These are phyloP conservation scores for Sialia sialis DNA, from an alignment of 2,113 vertebrate species.

Conservation along the genomic window DNA sequence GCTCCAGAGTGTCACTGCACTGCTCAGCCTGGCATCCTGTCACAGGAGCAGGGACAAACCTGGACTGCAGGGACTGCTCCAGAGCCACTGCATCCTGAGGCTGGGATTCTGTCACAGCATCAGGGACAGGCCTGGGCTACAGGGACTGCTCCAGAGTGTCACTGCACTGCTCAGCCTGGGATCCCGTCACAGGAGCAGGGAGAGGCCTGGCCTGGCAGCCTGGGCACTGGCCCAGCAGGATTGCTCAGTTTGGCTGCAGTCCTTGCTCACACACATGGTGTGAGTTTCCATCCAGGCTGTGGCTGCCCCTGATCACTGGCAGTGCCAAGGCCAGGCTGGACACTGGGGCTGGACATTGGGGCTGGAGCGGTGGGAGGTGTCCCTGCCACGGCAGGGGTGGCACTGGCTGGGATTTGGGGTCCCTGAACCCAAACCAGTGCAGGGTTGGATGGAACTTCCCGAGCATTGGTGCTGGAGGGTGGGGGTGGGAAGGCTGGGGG, in stretches of 20 bases:
- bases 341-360: accelerated
- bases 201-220: background rate
- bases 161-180: accelerated
- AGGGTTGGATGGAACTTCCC: accelerated
- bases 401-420: accelerated
- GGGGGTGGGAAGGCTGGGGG: background rate
- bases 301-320: background rate
- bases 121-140: background rate
- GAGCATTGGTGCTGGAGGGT: background rate
- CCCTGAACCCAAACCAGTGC: accelerated
- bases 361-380: too few species aligned
- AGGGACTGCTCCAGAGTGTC: background rate
- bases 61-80: background rate
- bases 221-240: background rate
- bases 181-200: background rate
- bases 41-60: background rate
- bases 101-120: accelerated
- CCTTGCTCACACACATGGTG: background rate
- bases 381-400: background rate
- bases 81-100: accelerated
- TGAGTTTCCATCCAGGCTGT: background rate
- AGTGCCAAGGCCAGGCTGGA: background rate
- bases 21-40: accelerated
- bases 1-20: background rate
- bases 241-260: background rate